Base-by-base conservation (phyloP, 2,113 vertebrate genomes). In the Hyla sarda region DNA sequence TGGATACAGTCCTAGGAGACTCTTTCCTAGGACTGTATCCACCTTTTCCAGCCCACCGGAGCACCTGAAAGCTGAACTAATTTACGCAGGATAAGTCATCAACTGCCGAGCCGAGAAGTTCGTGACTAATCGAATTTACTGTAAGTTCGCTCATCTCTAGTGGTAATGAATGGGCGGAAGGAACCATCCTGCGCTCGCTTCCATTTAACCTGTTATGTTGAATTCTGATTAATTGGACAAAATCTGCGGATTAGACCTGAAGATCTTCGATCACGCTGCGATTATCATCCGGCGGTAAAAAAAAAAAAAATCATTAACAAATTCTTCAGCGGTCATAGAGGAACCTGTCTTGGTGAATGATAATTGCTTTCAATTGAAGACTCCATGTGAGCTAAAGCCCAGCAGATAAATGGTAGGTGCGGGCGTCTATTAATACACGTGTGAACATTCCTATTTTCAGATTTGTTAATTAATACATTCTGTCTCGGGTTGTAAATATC, bases 401-500 rank as follows among this genome's bases (percentile, higher is more conserved):
- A 56, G 21, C 52, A 79, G 52, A 80, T 41, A 58, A 23, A 54
- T 4, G 21, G 1, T 23, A 45, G 4, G 3, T 32, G 50, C n/a
- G 16, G 34, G 32, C 21, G 1, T 58, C 76, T 79, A 79, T 79
- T 79, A 79, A 79, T 79, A 79, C 32, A 23, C 1, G 30, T 41
- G 52, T 37, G 28, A 78, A 23, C 75, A 34, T 34, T 78, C 50
- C 28, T 58, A 58, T 37, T 21, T 77, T 56, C 56, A 58, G 52
- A 34, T 41, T 17, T 17, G 32, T 54, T 80, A 60, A 80, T 80
- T 60, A 80, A 41, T 80, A 30, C 32, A 25, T 7, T 58, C 34
- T 37, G 52, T 56, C 30, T 78, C n/a, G 14, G 50, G 74, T 32
- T 77, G 77, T 80, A 60, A 80, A 80, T 80, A 80, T 58, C 30